Evolutionary conservation across 2,797 vertebrate species (phyloP).

Genomic region (Chrosomus eos): DNA sequence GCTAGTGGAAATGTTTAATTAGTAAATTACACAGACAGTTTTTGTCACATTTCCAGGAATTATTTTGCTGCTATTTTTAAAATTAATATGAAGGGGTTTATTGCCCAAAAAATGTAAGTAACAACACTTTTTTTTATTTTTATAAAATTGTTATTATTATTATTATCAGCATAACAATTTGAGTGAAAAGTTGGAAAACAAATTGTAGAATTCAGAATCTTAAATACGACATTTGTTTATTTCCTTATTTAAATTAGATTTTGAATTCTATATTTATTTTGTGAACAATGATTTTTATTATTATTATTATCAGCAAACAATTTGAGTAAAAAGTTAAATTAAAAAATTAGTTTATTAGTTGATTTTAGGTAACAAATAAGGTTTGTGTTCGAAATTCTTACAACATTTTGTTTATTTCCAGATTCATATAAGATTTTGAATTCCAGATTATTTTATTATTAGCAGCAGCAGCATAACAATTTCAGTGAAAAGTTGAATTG

Average conservation of each 20-base stretch:
- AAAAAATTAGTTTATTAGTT: neutral
- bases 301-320: neutral
- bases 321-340: neutral
- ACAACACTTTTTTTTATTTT: neutral
- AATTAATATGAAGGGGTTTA: neutral
- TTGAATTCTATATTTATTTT: neutral
- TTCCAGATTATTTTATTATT: neutral
- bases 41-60: slow-evolving; percentile 31
- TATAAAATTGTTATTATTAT: neutral
- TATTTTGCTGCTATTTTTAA: slow-evolving; percentile 48
- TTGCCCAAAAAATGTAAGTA: too few species aligned
- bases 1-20: slow-evolving; percentile 19
- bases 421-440: neutral
- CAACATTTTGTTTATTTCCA: neutral
- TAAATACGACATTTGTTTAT: neutral
- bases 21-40: slow-evolving; percentile 40
- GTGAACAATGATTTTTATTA: neutral
- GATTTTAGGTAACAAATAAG: neutral
- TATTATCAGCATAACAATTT: neutral
- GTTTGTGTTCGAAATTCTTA: neutral
- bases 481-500: neutral
- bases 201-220: neutral
- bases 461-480: neutral
- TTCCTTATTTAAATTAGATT: neutral
- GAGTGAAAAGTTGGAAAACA: neutral